A percentile compares a stretch with the other conserved stretches of the same genome.
These are phyloP conservation scores for Geopemphigus sp. DNA, from an alignment of 1,140 invertebrate genomes.

Conservation along the genomic window DNA sequence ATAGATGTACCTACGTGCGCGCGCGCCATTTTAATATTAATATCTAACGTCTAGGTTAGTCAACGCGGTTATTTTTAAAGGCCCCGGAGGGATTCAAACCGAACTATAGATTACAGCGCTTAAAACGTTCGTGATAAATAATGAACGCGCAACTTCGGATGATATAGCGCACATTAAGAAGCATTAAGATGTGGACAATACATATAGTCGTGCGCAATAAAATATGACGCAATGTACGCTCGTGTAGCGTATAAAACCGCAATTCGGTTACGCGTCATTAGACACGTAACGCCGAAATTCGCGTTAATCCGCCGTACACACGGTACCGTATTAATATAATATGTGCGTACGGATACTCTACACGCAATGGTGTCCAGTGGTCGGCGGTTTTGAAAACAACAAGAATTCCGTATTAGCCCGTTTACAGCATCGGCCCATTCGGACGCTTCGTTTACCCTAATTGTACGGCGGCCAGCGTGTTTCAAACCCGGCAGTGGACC, in stretches of 20 bases:
- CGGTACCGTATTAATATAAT: background rate
- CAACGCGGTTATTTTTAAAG: constrained; percentile 25
- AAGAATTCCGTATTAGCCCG: background rate
- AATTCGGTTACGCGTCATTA: background rate
- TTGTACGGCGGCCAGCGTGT: too few species aligned
- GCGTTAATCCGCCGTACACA: background rate
- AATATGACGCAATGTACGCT: background rate
- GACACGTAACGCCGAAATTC: background rate
- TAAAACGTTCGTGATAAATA: background rate
- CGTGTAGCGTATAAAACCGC: background rate
- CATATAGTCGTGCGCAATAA: background rate
- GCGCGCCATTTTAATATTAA: constrained; percentile 15
- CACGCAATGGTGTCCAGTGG: background rate
- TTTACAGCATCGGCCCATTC: background rate
- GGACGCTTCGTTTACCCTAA: background rate
- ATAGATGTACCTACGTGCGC: background rate
- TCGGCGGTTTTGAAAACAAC: background rate
- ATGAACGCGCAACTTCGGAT: constrained; percentile 1
- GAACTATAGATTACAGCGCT: constrained; percentile 14
- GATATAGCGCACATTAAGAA: background rate
- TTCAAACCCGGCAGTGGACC: too few species aligned
- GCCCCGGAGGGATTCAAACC: constrained; percentile 5
- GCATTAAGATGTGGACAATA: constrained; percentile 7
- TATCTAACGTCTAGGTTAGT: constrained; percentile 5
- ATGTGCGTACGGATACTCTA: too few species aligned